phyloP scores from a whole-genome alignment of 2,113 vertebrate species.

The Paramisgurnus dabryanus region DNA sequence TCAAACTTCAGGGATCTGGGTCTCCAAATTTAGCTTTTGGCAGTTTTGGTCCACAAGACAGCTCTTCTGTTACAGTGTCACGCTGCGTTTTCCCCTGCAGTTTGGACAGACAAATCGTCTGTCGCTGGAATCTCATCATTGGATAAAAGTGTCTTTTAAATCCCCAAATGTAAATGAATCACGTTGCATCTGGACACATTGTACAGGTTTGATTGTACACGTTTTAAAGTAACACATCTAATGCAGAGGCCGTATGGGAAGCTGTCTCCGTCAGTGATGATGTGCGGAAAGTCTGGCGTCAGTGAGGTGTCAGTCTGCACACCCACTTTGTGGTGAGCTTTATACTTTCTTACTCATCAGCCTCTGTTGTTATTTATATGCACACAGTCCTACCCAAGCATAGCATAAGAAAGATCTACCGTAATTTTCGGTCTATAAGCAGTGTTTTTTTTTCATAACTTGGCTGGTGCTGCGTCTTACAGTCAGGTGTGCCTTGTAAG shows the following conservation, averaged over 20 bases:
- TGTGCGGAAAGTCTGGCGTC: conserved; percentile 49
- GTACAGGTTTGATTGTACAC: neutral
- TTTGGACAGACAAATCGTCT: neutral
- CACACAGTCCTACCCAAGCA: conserved; percentile 9
- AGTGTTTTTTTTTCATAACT: too few species aligned
- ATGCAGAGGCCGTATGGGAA: conserved; percentile 7
- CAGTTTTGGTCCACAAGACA: too few species aligned
- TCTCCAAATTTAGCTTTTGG: too few species aligned
- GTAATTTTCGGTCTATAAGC: too few species aligned
- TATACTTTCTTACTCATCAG: conserved; percentile 46
- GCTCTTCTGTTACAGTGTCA: neutral
- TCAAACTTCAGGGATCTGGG: too few species aligned
- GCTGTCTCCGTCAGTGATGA: conserved; percentile 31
- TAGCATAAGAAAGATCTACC: neutral
- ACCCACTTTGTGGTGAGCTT: conserved; percentile 44
- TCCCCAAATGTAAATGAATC: too few species aligned
- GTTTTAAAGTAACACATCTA: neutral
- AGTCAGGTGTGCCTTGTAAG: too few species aligned
- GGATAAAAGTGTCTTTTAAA: too few species aligned
- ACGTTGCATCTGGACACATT: neutral
- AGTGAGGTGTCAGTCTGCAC: conserved; percentile 54
- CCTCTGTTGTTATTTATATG: conserved; percentile 23
- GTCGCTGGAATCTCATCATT: neutral
- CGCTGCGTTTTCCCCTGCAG: neutral
- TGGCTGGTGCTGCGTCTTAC: too few species aligned